Base-by-base conservation (phyloP, 1,140 invertebrate species). In the Agraylea sexmaculata region DNA sequence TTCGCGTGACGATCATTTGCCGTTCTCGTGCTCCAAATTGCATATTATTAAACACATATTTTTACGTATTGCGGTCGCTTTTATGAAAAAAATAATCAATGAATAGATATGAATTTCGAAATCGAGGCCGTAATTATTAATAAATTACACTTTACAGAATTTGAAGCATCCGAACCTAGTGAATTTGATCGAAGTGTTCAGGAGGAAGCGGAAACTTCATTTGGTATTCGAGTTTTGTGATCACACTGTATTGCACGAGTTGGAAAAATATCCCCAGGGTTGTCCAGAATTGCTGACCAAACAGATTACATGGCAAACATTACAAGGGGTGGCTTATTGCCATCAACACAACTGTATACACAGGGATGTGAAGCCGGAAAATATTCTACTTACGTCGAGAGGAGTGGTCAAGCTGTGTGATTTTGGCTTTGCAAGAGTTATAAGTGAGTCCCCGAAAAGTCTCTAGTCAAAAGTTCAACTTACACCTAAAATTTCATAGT, bases 181-280 rank as follows among this genome's bases (percentile, higher is more conserved):
- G 1, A 98, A 96, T 58, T 68, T 99, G 21, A 76, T 99, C 49
- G 95, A 99, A 70, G 95, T 99, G 16, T 99, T 99, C 60, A 79
- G 94, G 48, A 70, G 93, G 32, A 98, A 98, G 68, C 76, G 89
- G 42, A 87, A 95, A 55, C 70, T 99, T 6, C 95, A 99, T 68
- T 69, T 99, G 28, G 95, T 99, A 3, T 99, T 99, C 63, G 95
- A 99, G 63, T 98, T 86, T 64, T 98, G 96, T 59, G 95, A 99
- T 52, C 80, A 90, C 55, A 99, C 95, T 0, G 83, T 99, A 25
- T 71, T 99, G 4, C 87, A 95, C 54, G 93, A 99, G 57, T 70
- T 99, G 54, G 94, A 99, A 58, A 85, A 87, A 55, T 80, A 91
- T 68, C 83, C 85, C 2, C 57, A 71, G 53, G 91, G 75, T 52